Evolutionary conservation across 2,888 invertebrate genomes (phyloP).

Genomic region (Lissonota sp.): DNA sequence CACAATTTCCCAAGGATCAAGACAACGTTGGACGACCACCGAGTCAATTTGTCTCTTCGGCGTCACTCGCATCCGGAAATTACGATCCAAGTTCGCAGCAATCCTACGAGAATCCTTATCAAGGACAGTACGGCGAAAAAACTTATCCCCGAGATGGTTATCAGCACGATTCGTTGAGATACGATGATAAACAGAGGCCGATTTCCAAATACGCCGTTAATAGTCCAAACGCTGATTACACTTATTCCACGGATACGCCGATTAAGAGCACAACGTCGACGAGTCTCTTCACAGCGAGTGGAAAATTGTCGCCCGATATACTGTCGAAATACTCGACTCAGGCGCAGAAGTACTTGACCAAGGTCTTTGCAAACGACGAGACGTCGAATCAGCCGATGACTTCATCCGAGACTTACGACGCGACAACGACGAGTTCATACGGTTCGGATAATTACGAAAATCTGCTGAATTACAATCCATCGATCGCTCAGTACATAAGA

Average conservation of each 20-base stretch:
- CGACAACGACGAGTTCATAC: background rate
- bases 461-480: slow-evolving; percentile 80
- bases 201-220: slow-evolving; percentile 74
- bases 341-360: slow-evolving; percentile 72
- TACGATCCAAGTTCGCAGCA: slow-evolving; percentile 9
- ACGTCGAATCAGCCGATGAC: background rate
- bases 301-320: slow-evolving; percentile 63
- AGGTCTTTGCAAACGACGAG: slow-evolving; percentile 67
- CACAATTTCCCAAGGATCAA: slow-evolving; percentile 77
- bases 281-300: slow-evolving; percentile 63
- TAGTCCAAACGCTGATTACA: slow-evolving; percentile 77
- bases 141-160: background rate
- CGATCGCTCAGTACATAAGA: slow-evolving; percentile 80
- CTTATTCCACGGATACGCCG: slow-evolving; percentile 66
- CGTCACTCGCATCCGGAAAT: slow-evolving; percentile 43
- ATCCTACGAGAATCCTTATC: slow-evolving; percentile 60
- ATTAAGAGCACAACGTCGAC: slow-evolving; percentile 55
- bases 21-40: slow-evolving; percentile 59
- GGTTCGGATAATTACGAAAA: slow-evolving; percentile 71
- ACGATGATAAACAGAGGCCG: slow-evolving; percentile 38
- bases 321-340: slow-evolving; percentile 72
- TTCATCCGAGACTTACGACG: background rate
- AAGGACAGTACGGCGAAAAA: slow-evolving; percentile 62
- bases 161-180: slow-evolving; percentile 16
- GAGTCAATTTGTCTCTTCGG: slow-evolving; percentile 73